Percentiles rank a stretch among this genome's conserved stretches.
Conservation (phyloP, 2,888 invertebrate genomes). For the Synanthedon vespiformis region DNA sequence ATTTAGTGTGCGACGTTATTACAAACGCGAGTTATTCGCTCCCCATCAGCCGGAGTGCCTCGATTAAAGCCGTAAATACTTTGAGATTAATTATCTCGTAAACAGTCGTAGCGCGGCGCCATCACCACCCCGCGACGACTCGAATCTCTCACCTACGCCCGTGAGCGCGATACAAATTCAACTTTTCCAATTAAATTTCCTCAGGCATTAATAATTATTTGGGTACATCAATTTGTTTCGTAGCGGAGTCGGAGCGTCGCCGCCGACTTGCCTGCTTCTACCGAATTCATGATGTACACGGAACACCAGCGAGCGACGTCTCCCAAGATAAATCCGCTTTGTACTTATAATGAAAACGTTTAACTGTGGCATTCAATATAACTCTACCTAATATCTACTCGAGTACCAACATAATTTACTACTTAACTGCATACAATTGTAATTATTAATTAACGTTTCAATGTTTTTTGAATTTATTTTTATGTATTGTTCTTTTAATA, state of each 20-base stretch:
- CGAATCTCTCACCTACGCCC: slow-evolving; percentile 67
- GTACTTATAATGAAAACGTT: neutral
- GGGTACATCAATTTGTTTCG: slow-evolving; percentile 73
- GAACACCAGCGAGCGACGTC: slow-evolving; percentile 12
- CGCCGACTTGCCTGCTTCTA: slow-evolving; percentile 40
- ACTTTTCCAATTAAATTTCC: slow-evolving; percentile 73
- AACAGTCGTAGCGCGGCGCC: slow-evolving; percentile 58
- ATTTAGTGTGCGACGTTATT: slow-evolving; percentile 45
- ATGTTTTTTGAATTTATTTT: too few relatives aligned
- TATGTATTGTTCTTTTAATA: too few relatives aligned
- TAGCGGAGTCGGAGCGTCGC: slow-evolving; percentile 27
- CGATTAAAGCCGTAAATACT: slow-evolving; percentile 72
- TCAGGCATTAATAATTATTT: slow-evolving; percentile 73
- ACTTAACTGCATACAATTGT: too few relatives aligned
- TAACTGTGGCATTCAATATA: neutral
- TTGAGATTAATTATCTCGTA: slow-evolving; percentile 72
- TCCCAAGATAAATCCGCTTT: slow-evolving; percentile 17
- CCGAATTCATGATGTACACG: slow-evolving; percentile 17
- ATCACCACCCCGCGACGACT: slow-evolving; percentile 45
- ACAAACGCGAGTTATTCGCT: slow-evolving; percentile 66
- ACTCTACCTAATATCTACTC: too few relatives aligned
- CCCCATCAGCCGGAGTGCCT: slow-evolving; percentile 58
- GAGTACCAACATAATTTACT: too few relatives aligned
- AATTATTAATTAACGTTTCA: too few relatives aligned
- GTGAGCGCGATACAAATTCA: slow-evolving; percentile 70